Base-by-base conservation (phyloP, 2,888 invertebrate genomes). In the Spisula subtruncata region DNA sequence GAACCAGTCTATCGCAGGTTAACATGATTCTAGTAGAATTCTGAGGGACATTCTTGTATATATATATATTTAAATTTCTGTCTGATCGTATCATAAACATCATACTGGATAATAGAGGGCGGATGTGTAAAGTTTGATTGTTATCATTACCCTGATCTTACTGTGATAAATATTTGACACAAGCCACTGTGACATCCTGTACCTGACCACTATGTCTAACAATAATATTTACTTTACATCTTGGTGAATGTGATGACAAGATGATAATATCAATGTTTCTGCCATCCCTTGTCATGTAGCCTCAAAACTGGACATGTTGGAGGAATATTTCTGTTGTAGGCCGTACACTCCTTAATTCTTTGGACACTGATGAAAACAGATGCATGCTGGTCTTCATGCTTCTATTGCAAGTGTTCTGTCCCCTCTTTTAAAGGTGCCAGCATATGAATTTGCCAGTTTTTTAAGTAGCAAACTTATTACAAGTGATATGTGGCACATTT, bases 181-280 rank as follows among this genome's bases (percentile, higher is more conserved):
- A 16, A 75, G 35, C 75, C 75, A 75, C 35, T 75, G 75, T 75
- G 75, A 75, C 75, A 75, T 75, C 32, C 75, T 35, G 35, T 35
- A 32, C 75, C n/a, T 81, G 81, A 87, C 82, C 87, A 85, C 85
- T 66, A 12, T 75, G 81, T 12, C 75, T 85, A 83, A 66, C 54
- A 89, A 83, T 87, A 91, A 91, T 91, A 91, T 91, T 91, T 89
- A 83, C 85, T 54, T 91, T 87, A 82, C 83, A 90, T 90, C 87
- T 66, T 51, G n/a, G 48, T 51, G 35, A 41, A 54, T 46, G 32
- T 54, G 85, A 80, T 85, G 85, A 85, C 54, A 56, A 75, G 2
- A 16, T 14, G 75, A 75, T 75, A 75, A 75, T 32, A 75, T 75
- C 75, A 75, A 35, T 32, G 25, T 75, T 71, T 75, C 75, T 75